Percentiles rank a stretch among this genome's conserved stretches.
These are phyloP conservation scores for Ethmia dodecea DNA, from an alignment of 2,888 invertebrate genomes.

Conservation along the genomic window DNA sequence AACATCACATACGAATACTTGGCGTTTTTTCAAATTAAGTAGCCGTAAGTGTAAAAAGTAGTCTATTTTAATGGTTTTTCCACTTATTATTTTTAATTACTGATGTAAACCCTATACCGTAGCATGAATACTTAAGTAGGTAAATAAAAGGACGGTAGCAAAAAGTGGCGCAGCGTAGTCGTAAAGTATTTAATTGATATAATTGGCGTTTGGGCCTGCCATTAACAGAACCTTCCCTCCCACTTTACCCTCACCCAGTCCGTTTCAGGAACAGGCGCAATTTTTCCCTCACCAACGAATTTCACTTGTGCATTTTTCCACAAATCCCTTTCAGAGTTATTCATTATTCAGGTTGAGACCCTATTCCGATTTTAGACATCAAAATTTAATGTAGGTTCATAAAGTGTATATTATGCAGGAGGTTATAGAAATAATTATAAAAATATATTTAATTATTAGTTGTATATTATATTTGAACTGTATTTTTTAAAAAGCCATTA, in stretches of 20 bases:
- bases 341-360: constrained; percentile 55
- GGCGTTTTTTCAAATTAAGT: no score
- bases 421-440: neutral
- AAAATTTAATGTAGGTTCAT: no score
- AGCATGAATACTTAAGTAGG: constrained; percentile 13
- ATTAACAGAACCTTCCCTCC: constrained; percentile 46
- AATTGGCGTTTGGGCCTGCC: constrained; percentile 66
- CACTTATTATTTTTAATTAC: no score
- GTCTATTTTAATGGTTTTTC: neutral
- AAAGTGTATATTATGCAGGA: no score
- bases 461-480: no score
- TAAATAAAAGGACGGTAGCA: constrained; percentile 23
- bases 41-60: no score
- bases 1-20: neutral
- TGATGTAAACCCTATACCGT: no score
- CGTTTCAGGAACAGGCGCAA: constrained; percentile 46
- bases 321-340: constrained; percentile 54
- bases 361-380: constrained; percentile 44
- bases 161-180: constrained; percentile 36
- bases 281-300: constrained; percentile 53
- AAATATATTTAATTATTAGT: no score
- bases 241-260: constrained; percentile 25
- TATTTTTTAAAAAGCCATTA: no score
- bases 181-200: constrained; percentile 70
- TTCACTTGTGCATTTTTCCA: constrained; percentile 50